Base-by-base conservation (phyloP, 2,113 vertebrate genomes). In the Lamprotornis superbus region DNA sequence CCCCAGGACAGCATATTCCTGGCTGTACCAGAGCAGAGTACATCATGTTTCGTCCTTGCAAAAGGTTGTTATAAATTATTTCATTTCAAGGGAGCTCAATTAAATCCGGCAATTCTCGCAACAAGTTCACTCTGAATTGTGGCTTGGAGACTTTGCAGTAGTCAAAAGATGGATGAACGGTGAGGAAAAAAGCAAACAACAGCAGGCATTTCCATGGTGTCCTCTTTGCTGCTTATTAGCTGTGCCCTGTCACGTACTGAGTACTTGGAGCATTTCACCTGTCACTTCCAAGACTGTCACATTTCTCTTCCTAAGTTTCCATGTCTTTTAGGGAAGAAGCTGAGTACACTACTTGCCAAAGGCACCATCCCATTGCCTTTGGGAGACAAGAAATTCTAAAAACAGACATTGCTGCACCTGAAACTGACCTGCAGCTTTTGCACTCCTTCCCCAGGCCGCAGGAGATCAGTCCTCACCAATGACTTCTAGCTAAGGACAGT, bases 61-160 rank as follows among this genome's bases (percentile, higher is more conserved):
- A 64, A 93, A 84, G 74, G 65, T 69, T 89, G 31, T 93, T 89
- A 67, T 69, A 91, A 96, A 91, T 73, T 61, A 77, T 91, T 94
- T 94, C 17, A 23, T 89, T 89, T 87, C 77, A 82, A 79, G 70
- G 90, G 81, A 59, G 61, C 70, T 87, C 94, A 87, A 39, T 95
- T 94, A 93, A 57, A 53, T 79, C 81, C 69, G 61, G 64, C 69
- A 87, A 69, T 87, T 95, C 78, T 57, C 77, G 79, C 70, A 83
- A 91, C 7, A 15, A 63, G 64, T 80, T 93, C 12, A 1, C 83
- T 87, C 78, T 55, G 94, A 91, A 93, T 81, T 87, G 92, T 33
- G 55, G 30, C 93, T 94, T 1, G 0, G 70, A 74, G 63, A 87
- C 70, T 90, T 85, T 82, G 60, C 57, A 50, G 30, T 42, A 63